phyloP scores from a whole-genome alignment of 2,797 vertebrate genomes.

The Rhinichthys osculus region DNA sequence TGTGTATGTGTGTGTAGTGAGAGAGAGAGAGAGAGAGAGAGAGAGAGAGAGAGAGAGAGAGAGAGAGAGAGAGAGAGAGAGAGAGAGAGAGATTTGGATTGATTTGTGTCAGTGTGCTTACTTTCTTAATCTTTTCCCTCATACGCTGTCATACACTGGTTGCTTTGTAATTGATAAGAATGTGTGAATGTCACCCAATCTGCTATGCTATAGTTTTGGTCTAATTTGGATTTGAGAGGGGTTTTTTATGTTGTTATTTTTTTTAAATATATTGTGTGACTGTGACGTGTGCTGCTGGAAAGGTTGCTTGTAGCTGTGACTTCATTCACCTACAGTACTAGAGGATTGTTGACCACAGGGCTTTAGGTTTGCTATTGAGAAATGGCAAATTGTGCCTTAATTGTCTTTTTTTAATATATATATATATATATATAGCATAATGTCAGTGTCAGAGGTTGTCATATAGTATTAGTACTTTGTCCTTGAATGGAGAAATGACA shows the following conservation, averaged over 20 bases:
- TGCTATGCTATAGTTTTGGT: neutral
- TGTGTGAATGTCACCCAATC: neutral
- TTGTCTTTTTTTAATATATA: neutral
- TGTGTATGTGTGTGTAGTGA: neutral
- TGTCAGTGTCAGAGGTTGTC: neutral
- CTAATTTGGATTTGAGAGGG: neutral
- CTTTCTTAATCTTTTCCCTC: neutral
- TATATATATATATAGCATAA: neutral
- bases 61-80: neutral
- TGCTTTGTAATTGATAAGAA: neutral
- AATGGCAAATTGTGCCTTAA: neutral
- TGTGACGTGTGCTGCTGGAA: neutral
- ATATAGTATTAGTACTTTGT: neutral
- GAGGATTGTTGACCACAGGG: neutral
- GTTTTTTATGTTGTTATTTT: neutral
- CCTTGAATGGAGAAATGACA: neutral
- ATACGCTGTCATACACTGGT: neutral
- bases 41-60: no score
- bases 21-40: neutral
- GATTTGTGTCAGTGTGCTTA: slow-evolving; percentile 13
- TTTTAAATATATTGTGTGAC: no score
- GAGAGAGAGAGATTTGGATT: no score
- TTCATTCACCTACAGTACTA: neutral
- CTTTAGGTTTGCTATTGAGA: neutral
- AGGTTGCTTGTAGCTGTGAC: neutral